Conservation (phyloP, 2,113 vertebrate genomes). For the Tetraodon nigroviridis region DNA sequence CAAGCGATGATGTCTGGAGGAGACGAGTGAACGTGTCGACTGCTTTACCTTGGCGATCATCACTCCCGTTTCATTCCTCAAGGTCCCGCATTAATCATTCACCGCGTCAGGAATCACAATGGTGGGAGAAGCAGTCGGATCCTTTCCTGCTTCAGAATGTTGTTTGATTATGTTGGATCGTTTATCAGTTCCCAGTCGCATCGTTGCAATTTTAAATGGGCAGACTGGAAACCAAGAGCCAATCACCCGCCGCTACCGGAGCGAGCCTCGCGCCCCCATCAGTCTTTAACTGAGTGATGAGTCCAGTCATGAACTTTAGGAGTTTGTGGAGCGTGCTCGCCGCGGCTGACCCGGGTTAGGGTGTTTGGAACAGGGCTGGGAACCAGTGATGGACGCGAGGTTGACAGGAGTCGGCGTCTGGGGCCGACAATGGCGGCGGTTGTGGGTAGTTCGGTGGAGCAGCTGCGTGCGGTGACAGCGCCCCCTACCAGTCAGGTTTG, state of each 20-base stretch:
- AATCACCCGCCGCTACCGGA: constrained; percentile 33
- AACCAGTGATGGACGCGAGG: no score
- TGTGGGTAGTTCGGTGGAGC: no score
- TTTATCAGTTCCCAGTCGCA: no score
- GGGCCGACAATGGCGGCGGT: no score
- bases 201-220: not conserved
- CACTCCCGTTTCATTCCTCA: constrained; percentile 30
- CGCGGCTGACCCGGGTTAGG: no score
- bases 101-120: constrained; percentile 20
- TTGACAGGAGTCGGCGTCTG: no score
- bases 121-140: not conserved
- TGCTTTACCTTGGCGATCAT: constrained; percentile 32
- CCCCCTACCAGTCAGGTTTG: no score
- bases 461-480: no score
- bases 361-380: no score
- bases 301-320: constrained; percentile 54
- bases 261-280: constrained; percentile 32
- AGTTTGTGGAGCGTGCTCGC: no score
- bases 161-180: not conserved
- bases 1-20: constrained; percentile 46
- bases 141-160: not conserved
- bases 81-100: constrained; percentile 41
- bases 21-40: constrained; percentile 47
- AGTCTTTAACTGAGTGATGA: constrained; percentile 53
- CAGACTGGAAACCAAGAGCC: constrained; percentile 17